Conservation (phyloP, 2,113 vertebrate species). For the Cricetomys ansorgei region DNA sequence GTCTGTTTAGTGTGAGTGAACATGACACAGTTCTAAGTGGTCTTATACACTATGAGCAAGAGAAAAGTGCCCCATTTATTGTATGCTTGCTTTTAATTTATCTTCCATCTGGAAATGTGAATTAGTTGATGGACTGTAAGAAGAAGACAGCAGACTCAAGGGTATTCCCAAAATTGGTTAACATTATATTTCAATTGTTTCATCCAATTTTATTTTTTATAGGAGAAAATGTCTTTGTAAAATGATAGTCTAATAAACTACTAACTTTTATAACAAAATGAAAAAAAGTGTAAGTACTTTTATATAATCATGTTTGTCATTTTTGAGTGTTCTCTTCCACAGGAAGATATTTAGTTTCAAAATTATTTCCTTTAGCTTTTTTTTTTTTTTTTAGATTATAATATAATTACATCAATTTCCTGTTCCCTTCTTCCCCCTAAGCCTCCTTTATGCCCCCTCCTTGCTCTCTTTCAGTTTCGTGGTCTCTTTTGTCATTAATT, state of each 20-base stretch:
- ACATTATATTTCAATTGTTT: background rate
- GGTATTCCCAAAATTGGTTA: background rate
- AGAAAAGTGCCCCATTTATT: fast-evolving
- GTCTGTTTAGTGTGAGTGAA: background rate
- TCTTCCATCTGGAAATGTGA: background rate
- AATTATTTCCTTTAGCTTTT: background rate
- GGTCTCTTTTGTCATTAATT: background rate
- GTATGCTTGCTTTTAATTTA: fast-evolving
- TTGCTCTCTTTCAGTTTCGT: background rate
- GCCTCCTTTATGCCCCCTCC: fast-evolving
- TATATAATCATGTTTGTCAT: background rate
- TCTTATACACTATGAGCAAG: background rate
- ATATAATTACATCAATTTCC: background rate
- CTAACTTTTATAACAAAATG: background rate
- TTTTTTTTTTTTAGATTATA: background rate
- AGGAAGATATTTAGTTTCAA: background rate
- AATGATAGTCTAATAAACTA: background rate
- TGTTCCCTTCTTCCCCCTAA: background rate
- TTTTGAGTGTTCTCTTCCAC: background rate
- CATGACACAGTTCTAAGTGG: background rate
- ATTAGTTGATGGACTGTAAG: background rate
- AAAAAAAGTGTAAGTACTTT: background rate
- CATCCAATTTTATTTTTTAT: background rate
- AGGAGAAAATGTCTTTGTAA: background rate
- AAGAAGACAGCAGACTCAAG: background rate